Conservation (phyloP, 2,797 vertebrate species). For the Micrastur ruficollis region DNA sequence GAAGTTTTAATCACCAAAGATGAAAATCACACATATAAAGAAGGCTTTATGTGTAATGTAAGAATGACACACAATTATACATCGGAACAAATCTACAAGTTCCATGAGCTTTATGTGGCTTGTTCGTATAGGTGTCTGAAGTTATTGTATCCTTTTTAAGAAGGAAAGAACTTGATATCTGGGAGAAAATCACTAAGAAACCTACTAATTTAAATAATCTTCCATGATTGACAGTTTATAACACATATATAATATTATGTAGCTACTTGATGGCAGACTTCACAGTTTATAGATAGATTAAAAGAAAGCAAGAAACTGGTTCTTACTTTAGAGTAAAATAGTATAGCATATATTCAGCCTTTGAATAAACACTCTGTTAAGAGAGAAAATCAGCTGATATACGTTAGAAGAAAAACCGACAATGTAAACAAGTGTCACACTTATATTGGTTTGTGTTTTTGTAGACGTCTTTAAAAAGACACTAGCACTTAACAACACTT, state of each 20-base stretch:
- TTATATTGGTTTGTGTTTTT: background rate
- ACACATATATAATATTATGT: slow-evolving; percentile 26
- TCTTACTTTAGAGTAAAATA: background rate
- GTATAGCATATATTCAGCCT: background rate
- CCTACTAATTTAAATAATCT: slow-evolving; percentile 23
- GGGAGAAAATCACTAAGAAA: slow-evolving; percentile 27
- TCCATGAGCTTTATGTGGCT: background rate
- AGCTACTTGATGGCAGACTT: slow-evolving; percentile 27
- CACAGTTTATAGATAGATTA: slow-evolving; percentile 20
- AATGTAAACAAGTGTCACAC: background rate
- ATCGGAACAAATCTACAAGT: background rate
- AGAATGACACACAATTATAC: background rate
- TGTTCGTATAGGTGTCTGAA: background rate
- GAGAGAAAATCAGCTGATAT: background rate
- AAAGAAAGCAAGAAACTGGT: background rate
- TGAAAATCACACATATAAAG: background rate
- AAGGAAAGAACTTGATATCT: background rate
- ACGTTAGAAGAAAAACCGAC: background rate
- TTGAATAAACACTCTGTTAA: background rate
- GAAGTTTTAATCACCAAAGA: background rate
- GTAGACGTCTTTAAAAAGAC: background rate
- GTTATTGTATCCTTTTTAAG: background rate
- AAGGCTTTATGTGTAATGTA: background rate
- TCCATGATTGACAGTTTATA: background rate
- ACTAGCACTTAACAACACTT: background rate